Evolutionary conservation across 2,888 invertebrate species (phyloP).

Genomic region (Tiphia femorata): DNA sequence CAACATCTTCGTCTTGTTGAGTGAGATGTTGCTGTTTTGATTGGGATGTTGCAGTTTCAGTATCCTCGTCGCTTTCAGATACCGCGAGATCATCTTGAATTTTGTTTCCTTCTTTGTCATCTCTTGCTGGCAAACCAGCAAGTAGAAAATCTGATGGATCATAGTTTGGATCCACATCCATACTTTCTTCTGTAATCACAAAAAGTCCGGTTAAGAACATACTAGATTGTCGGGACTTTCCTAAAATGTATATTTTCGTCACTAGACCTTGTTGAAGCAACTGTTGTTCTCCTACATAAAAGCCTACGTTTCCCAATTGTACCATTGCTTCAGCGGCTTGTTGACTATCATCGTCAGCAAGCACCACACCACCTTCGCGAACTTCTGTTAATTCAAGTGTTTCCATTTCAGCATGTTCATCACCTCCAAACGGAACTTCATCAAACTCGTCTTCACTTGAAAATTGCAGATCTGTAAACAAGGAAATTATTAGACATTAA

Average conservation of each 20-base stretch:
- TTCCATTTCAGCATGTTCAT: conserved; percentile 62
- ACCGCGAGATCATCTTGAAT: conserved; percentile 83
- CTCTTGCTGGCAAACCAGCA: conserved; percentile 69
- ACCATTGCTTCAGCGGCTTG: conserved; percentile 85
- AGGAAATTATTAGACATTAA: not conserved
- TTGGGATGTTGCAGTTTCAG: conserved; percentile 49
- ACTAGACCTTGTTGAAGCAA: conserved; percentile 64
- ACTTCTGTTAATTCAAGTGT: conserved; percentile 59
- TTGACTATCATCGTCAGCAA: conserved; percentile 74
- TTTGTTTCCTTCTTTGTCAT: conserved; percentile 70
- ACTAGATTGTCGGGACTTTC: conserved; percentile 1
- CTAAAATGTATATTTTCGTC: not conserved
- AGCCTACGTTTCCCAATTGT: conserved; percentile 78
- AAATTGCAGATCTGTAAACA: conserved; percentile 75
- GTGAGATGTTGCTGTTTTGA: conserved; percentile 48
- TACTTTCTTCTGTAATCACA: conserved; percentile 74
- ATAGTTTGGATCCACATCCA: conserved; percentile 85
- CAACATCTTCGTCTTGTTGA: conserved; percentile 70
- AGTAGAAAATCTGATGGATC: conserved; percentile 88
- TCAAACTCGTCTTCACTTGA: conserved; percentile 80
- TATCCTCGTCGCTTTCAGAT: conserved; percentile 82
- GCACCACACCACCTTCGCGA: conserved; percentile 56
- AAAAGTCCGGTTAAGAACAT: conserved; percentile 23
- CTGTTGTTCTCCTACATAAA: conserved; percentile 71
- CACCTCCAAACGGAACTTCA: conserved; percentile 73